phyloP scores from a whole-genome alignment of 2,797 vertebrate species.

The Darevskia mixta region DNA sequence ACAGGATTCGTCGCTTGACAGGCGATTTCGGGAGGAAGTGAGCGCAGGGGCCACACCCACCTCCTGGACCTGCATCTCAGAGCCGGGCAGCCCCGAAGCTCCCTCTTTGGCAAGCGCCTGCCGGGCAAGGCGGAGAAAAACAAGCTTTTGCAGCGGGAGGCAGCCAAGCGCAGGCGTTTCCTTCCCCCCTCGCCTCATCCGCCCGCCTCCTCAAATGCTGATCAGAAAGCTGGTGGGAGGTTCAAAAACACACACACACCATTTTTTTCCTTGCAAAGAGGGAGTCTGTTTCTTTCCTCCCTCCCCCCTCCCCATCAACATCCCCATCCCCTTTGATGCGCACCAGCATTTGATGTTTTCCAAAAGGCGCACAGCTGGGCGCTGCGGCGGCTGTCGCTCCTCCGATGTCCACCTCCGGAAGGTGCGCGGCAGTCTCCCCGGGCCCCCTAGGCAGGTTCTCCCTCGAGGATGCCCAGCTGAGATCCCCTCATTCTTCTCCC shows the following conservation, averaged over 20 bases:
- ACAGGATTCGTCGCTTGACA: neutral
- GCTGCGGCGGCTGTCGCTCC: constrained; percentile 17
- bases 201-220: neutral
- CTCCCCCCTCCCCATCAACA: too few relatives aligned
- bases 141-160: neutral
- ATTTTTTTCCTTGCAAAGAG: neutral
- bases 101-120: neutral
- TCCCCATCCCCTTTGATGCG: too few relatives aligned
- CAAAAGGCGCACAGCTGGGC: neutral
- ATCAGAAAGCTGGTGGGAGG: too few relatives aligned
- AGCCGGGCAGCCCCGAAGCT: too few relatives aligned
- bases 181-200: neutral
- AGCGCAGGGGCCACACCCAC: constrained; percentile 1
- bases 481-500: constrained; percentile 15
- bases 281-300: neutral
- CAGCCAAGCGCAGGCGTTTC: neutral
- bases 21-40: neutral
- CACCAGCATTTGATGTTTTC: neutral
- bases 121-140: neutral
- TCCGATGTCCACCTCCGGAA: constrained; percentile 56
- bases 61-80: neutral
- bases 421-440: neutral
- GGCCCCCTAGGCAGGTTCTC: constrained; percentile 11
- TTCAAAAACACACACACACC: too few relatives aligned
- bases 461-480: constrained; percentile 48